Percentiles rank a stretch among this genome's conserved stretches.
These are phyloP conservation scores for Streblospio benedicti DNA, from an alignment of 1,140 invertebrate species.

Conservation along the genomic window DNA sequence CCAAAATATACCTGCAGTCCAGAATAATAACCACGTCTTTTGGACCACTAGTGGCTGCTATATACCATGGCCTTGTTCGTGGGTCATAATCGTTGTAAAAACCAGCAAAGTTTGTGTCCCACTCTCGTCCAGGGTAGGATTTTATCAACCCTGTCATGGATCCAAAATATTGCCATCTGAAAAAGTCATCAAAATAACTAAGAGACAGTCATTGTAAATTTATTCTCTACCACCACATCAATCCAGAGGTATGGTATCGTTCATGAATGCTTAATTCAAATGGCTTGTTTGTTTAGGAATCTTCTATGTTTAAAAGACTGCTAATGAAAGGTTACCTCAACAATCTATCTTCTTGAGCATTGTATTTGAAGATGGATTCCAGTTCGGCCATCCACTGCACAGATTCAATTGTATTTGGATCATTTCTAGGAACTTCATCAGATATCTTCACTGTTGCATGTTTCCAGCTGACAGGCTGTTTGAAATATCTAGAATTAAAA, in stretches of 20 bases:
- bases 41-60: slow-evolving; percentile 48
- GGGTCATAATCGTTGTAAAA: slow-evolving; percentile 51
- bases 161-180: slow-evolving; percentile 50
- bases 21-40: slow-evolving; percentile 49
- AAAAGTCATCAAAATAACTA: too few relatives aligned
- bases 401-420: slow-evolving; percentile 36
- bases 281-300: too few relatives aligned
- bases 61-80: slow-evolving; percentile 47
- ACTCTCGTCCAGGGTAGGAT: slow-evolving; percentile 47
- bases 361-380: slow-evolving; percentile 40
- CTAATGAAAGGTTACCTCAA: too few relatives aligned
- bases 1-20: slow-evolving; percentile 47
- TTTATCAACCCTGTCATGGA: slow-evolving; percentile 44
- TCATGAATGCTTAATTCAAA: too few relatives aligned
- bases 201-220: too few relatives aligned
- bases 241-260: too few relatives aligned
- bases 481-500: slow-evolving; percentile 38
- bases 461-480: slow-evolving; percentile 41
- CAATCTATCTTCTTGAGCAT: slow-evolving; percentile 34
- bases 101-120: slow-evolving; percentile 49
- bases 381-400: slow-evolving; percentile 40
- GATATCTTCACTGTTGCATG: slow-evolving; percentile 47
- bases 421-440: slow-evolving; percentile 47
- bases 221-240: too few relatives aligned
- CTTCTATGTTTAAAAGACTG: too few relatives aligned